Conservation (phyloP, 2,888 invertebrate species). For the Poecilus cupreus region DNA sequence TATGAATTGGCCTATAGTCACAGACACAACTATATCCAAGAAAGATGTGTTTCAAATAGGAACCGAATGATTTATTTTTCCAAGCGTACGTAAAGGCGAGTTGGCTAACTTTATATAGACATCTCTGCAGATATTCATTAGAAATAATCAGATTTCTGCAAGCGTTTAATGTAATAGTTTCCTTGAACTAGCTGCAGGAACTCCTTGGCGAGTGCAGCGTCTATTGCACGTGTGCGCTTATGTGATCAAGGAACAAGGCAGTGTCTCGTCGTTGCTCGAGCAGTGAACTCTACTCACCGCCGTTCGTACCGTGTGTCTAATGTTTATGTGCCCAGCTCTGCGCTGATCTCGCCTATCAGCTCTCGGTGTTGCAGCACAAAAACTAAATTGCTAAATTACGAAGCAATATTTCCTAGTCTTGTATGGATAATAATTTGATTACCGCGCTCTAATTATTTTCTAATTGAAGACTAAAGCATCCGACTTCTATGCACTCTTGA, state of each 20-base stretch:
- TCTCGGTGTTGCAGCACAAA: slow-evolving; percentile 61
- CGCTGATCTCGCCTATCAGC: not conserved
- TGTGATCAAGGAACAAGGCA: not conserved
- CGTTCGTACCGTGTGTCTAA: too few relatives aligned
- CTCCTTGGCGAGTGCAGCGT: not conserved
- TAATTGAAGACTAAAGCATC: slow-evolving; percentile 66
- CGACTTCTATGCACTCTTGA: slow-evolving; percentile 52
- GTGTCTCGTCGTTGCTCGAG: not conserved
- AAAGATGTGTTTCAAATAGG: too few relatives aligned
- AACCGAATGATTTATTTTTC: too few relatives aligned
- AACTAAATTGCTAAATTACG: slow-evolving; percentile 69
- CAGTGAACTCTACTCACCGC: not conserved
- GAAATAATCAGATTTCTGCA: slow-evolving; percentile 7
- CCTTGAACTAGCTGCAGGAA: slow-evolving; percentile 1
- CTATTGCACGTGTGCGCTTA: slow-evolving; percentile 24
- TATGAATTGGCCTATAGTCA: too few relatives aligned
- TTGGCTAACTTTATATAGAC: not conserved
- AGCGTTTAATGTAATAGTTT: slow-evolving; percentile 33
- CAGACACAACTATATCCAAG: too few relatives aligned
- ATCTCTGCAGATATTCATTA: not conserved
- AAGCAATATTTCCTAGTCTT: slow-evolving; percentile 67
- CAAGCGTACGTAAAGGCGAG: not conserved
- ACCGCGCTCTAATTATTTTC: slow-evolving; percentile 67
- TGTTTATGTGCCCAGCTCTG: not conserved
- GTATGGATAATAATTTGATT: slow-evolving; percentile 67